Base-by-base conservation (phyloP, 2,797 vertebrate genomes). In the Schizothorax lantsangensis region DNA sequence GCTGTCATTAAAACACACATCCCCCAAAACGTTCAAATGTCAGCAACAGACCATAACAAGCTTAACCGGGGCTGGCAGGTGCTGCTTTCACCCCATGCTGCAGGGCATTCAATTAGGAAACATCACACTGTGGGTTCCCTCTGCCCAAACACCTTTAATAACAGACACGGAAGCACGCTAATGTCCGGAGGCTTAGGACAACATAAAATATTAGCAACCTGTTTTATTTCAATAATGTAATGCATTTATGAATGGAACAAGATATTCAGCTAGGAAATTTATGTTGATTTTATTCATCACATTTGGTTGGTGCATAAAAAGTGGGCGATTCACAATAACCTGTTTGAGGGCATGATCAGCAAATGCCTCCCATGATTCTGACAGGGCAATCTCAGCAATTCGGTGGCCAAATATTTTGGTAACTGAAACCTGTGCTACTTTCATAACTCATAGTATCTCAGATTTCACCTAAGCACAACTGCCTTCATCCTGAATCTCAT, bases 51-150 rank as follows among this genome's bases (percentile, higher is more conserved):
- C 15, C 30, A 79, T 69, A 85, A 85, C 71, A 47, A 84, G n/a
- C 81, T 73, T 79, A 87, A 84, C 45, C 23, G 4, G 33, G 79
- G 38, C 40, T 79, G 86, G 64, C 80, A 83, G 73, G 75, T 43
- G 17, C 64, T 57, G 40, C 38, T 71, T 71, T 69, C 57, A 26
- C 64, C 62, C 26, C 47, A 69, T 40, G 62, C 73, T 21, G 45
- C 33, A 68, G 47, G 83, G 45, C 45, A 40, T 78, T 68, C 59
- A 52, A 79, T 84, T 69, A 85, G 21, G 26, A 85, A 54, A 79
- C 33, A 78, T 85, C 59, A 71, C 62, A 54, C 38, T 40, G 14
- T 26, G 75, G 33, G 52, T 30, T 43, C 15, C 52, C 38, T 62
- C 26, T 62, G 68, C 5, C 52, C 49, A 72, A 57, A 73, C 15